Evolutionary conservation across 1,140 invertebrate genomes (phyloP).

Genomic region (Bombus soroeensis): DNA sequence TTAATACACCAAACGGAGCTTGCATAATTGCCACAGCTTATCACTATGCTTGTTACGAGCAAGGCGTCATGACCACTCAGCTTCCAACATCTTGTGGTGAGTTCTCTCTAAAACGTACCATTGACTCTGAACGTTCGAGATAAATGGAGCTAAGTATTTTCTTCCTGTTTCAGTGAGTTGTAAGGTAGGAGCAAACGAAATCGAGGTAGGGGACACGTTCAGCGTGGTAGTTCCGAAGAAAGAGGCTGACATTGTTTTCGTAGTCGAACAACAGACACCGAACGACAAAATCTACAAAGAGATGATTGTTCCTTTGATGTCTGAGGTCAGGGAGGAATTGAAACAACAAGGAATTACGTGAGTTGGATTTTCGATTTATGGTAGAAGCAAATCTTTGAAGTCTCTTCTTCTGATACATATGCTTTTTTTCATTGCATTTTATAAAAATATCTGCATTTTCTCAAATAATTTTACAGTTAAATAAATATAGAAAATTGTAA

Average conservation of each 20-base stretch:
- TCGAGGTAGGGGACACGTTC: constrained; percentile 85
- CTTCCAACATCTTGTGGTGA: constrained; percentile 9
- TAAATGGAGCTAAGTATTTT: not conserved
- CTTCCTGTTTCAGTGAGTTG: constrained; percentile 82
- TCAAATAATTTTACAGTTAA: too few relatives aligned
- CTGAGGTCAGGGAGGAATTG: constrained; percentile 80
- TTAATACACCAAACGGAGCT: constrained; percentile 80
- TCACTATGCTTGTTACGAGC: constrained; percentile 82
- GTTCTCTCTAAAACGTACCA: not conserved
- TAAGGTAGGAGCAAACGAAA: constrained; percentile 82
- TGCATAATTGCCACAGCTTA: constrained; percentile 86
- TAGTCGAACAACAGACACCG: constrained; percentile 85
- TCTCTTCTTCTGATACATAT: too few relatives aligned
- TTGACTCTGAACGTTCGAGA: not conserved
- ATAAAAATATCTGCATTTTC: too few relatives aligned
- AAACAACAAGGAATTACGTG: constrained; percentile 84
- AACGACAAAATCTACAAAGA: constrained; percentile 83
- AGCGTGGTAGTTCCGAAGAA: constrained; percentile 87
- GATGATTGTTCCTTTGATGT: constrained; percentile 78
- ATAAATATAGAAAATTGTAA: too few relatives aligned
- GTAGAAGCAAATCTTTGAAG: not conserved
- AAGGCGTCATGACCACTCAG: constrained; percentile 77
- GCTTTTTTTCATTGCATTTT: too few relatives aligned
- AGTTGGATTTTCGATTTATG: constrained; percentile 60
- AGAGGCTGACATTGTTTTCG: constrained; percentile 88